Conservation (phyloP, 2,888 invertebrate species). For the Copidosoma aretas region DNA sequence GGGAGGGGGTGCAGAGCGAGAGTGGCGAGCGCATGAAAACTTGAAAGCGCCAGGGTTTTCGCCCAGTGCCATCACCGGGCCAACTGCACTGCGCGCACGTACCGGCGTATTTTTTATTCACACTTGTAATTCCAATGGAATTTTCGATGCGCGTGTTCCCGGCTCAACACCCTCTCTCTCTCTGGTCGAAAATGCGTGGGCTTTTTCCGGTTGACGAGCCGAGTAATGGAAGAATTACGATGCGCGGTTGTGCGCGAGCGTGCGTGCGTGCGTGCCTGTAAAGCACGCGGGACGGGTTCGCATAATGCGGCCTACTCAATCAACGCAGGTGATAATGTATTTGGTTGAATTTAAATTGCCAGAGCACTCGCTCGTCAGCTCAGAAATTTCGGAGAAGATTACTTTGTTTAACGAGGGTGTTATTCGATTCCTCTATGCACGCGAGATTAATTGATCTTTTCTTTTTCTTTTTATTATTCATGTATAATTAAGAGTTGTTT, state of each 20-base stretch:
- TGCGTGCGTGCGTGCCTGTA: neutral
- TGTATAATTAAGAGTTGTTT: no score
- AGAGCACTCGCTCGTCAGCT: constrained; percentile 1
- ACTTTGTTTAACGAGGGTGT: neutral
- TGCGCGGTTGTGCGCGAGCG: neutral
- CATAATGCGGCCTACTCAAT: neutral
- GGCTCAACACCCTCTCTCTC: neutral
- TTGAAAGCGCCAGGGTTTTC: no score
- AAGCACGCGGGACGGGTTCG: neutral
- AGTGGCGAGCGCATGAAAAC: no score
- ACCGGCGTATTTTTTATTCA: constrained; percentile 61
- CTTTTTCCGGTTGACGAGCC: constrained; percentile 21
- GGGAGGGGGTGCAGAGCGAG: no score
- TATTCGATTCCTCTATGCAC: neutral
- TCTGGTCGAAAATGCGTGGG: neutral
- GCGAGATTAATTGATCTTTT: neutral
- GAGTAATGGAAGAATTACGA: constrained; percentile 23
- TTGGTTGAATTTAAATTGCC: constrained; percentile 6
- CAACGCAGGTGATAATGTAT: constrained; percentile 7
- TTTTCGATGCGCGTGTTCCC: constrained; percentile 49
- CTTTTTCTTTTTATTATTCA: neutral
- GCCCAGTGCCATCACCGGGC: no score
- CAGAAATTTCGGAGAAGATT: neutral
- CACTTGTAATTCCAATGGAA: constrained; percentile 51
- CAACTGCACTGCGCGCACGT: constrained; percentile 21